Percentiles rank a stretch among this genome's conserved stretches.
Evolutionary conservation across 1,140 invertebrate species (phyloP).

Genomic region (Berghia stephanieae): DNA sequence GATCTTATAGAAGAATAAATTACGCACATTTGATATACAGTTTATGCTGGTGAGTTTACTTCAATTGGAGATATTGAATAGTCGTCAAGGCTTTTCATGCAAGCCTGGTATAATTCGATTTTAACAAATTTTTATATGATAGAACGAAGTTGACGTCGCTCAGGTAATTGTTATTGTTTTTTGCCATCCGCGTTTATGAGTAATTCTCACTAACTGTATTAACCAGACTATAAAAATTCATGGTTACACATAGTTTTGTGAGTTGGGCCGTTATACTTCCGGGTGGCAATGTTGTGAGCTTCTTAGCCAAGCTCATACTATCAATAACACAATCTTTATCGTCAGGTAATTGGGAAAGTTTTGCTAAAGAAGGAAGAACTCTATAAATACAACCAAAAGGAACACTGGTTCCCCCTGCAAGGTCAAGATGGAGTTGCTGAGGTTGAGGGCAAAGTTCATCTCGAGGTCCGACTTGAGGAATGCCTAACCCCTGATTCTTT

Average conservation of each 20-base stretch:
- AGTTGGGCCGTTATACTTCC: too few relatives aligned
- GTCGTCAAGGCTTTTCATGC: neutral
- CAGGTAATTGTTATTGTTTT: too few relatives aligned
- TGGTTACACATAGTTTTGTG: too few relatives aligned
- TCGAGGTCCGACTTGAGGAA: constrained; percentile 63
- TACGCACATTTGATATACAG: too few relatives aligned
- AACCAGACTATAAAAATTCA: too few relatives aligned
- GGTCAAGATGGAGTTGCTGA: constrained; percentile 86
- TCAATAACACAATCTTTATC: constrained; percentile 4
- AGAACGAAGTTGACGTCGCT: too few relatives aligned
- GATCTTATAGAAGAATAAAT: too few relatives aligned
- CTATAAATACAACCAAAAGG: constrained; percentile 85
- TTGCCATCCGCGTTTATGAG: too few relatives aligned
- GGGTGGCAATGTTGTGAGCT: too few relatives aligned
- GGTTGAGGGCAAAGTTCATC: constrained; percentile 75
- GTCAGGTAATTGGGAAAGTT: constrained; percentile 82
- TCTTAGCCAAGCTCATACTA: too few relatives aligned
- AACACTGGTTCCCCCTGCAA: constrained; percentile 87
- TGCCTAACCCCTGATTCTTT: constrained; percentile 53
- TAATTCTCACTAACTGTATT: too few relatives aligned
- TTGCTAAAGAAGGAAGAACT: constrained; percentile 87
- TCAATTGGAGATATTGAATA: neutral
- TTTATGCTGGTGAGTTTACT: too few relatives aligned
- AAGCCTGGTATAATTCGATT: neutral
- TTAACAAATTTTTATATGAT: neutral